A percentile compares a stretch with the other conserved stretches of the same genome.
phyloP scores from a whole-genome alignment of 2,888 invertebrate genomes.

The Leucoma salicis region DNA sequence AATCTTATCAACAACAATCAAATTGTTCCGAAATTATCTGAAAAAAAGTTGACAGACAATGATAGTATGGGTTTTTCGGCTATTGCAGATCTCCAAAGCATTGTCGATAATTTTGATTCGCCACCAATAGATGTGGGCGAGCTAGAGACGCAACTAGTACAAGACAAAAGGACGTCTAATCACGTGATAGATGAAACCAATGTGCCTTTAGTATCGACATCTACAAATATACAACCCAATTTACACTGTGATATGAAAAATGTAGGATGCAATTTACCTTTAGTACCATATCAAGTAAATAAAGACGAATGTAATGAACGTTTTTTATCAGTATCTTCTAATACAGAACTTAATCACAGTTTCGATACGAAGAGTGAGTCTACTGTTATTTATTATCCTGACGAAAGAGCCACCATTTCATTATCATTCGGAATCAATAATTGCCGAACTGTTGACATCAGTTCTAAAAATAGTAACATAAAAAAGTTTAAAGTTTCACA shows the following conservation, averaged over 20 bases:
- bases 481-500: slow-evolving; percentile 47
- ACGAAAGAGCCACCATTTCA: slow-evolving; percentile 38
- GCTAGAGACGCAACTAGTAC: slow-evolving; percentile 5
- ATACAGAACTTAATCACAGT: slow-evolving; percentile 33
- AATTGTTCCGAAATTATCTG: slow-evolving; percentile 14
- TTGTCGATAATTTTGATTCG: slow-evolving; percentile 16
- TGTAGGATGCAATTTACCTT: background rate
- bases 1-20: slow-evolving; percentile 18
- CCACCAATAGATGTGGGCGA: slow-evolving; percentile 6
- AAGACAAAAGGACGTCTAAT: slow-evolving; percentile 9
- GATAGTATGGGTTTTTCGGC: slow-evolving; percentile 45
- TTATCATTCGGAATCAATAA: slow-evolving; percentile 54
- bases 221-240: background rate
- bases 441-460: slow-evolving; percentile 52
- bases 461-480: slow-evolving; percentile 49
- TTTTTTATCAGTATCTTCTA: slow-evolving; percentile 42
- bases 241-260: background rate
- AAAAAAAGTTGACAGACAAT: slow-evolving; percentile 17
- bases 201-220: slow-evolving; percentile 20
- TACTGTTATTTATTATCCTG: slow-evolving; percentile 36
- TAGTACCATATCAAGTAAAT: background rate
- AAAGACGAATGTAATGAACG: background rate
- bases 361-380: slow-evolving; percentile 31
- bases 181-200: background rate
- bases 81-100: slow-evolving; percentile 42